Evolutionary conservation across 2,113 vertebrate species (phyloP).

Genomic region (Pongo abelii): DNA sequence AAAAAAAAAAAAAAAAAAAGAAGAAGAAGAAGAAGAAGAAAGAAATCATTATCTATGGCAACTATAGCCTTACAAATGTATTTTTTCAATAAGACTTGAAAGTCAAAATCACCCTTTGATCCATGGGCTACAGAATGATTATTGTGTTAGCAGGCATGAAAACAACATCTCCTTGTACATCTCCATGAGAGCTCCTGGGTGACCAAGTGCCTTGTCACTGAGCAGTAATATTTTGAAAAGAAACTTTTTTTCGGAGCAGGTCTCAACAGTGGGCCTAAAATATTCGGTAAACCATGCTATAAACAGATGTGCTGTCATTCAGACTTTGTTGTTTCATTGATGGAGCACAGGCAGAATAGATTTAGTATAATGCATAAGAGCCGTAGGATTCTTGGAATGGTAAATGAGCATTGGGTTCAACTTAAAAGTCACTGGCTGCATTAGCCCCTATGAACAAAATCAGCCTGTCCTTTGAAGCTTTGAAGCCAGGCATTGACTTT

Average conservation of each 20-base stretch:
- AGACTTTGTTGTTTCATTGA: not conserved
- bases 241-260: not conserved
- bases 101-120: not conserved
- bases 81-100: not conserved
- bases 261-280: not conserved
- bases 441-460: not conserved
- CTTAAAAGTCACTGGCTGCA: not conserved
- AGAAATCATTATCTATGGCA: not conserved
- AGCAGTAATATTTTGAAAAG: not conserved
- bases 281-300: not conserved
- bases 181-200: not conserved
- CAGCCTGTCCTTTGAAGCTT: not conserved
- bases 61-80: not conserved
- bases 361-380: not conserved
- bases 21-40: too few relatives aligned
- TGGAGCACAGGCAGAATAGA: not conserved
- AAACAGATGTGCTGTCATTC: not conserved
- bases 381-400: not conserved
- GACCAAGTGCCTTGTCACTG: not conserved
- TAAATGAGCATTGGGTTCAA: not conserved
- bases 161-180: not conserved
- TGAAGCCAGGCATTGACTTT: not conserved
- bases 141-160: not conserved
- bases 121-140: not conserved
- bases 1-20: too few relatives aligned